These are phyloP conservation scores for Liasis olivaceus DNA, from an alignment of 2,797 vertebrate species.

Conservation along the genomic window DNA sequence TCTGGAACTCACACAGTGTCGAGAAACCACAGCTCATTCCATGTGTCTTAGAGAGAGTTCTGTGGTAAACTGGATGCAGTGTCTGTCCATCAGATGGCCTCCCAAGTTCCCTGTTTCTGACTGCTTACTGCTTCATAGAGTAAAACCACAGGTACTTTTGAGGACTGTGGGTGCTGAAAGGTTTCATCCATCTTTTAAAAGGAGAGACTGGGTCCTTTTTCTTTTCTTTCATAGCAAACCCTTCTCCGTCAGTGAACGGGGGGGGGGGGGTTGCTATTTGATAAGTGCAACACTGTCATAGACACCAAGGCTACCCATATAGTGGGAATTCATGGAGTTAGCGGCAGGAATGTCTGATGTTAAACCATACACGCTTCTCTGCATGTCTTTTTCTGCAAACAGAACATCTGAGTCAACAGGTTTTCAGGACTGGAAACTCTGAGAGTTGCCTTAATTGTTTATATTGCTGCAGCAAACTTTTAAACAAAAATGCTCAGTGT, in stretches of 20 bases:
- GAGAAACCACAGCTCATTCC: slow-evolving; percentile 64
- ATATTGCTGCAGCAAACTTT: slow-evolving; percentile 79
- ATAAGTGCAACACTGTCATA: slow-evolving; percentile 42
- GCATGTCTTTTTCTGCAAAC: slow-evolving; percentile 74
- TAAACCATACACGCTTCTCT: slow-evolving; percentile 68
- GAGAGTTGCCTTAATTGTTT: slow-evolving; percentile 81
- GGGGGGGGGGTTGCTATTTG: neutral
- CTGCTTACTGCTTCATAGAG: slow-evolving; percentile 45
- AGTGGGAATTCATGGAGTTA: slow-evolving; percentile 49
- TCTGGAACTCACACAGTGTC: slow-evolving; percentile 56
- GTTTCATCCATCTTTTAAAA: slow-evolving; percentile 50
- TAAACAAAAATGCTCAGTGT: slow-evolving; percentile 81
- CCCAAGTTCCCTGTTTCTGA: slow-evolving; percentile 45
- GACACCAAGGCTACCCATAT: slow-evolving; percentile 54
- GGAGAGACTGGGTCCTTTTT: neutral
- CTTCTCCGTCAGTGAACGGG: slow-evolving; percentile 17
- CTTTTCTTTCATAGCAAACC: neutral
- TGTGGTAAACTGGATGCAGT: slow-evolving; percentile 61
- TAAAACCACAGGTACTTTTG: slow-evolving; percentile 29
- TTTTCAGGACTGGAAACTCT: slow-evolving; percentile 82
- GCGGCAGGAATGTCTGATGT: slow-evolving; percentile 64
- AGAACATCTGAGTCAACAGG: slow-evolving; percentile 83
- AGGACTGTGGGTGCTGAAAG: slow-evolving; percentile 24
- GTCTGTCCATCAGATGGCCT: slow-evolving; percentile 35
- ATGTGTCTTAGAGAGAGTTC: slow-evolving; percentile 47